These are phyloP conservation scores for Malurus leucopterus DNA, from an alignment of 2,797 vertebrate genomes.

Conservation along the genomic window DNA sequence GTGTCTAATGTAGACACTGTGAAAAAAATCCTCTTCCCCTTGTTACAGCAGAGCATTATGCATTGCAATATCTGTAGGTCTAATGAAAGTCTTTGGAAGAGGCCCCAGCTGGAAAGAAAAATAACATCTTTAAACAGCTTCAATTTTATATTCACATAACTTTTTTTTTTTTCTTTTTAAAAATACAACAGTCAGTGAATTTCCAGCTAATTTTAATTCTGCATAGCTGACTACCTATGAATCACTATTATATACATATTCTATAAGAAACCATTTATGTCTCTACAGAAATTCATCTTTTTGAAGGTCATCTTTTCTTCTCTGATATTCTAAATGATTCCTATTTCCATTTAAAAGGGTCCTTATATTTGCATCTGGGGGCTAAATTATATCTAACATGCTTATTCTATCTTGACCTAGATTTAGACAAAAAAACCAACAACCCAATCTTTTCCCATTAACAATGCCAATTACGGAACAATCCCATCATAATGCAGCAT, in stretches of 20 bases:
- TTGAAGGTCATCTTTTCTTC: neutral
- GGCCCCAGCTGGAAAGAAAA: neutral
- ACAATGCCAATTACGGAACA: constrained; percentile 8
- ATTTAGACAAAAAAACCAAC: neutral
- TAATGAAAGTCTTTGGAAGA: constrained; percentile 2
- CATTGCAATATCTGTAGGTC: neutral
- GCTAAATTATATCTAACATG: constrained; percentile 32
- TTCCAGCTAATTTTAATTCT: constrained; percentile 21
- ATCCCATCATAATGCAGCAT: neutral
- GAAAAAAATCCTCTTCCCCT: neutral
- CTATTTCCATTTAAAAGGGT: constrained; percentile 22
- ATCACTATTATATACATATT: constrained; percentile 15
- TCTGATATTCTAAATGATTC: neutral
- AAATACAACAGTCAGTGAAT: neutral
- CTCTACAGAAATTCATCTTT: neutral
- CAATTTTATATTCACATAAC: neutral
- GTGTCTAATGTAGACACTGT: neutral
- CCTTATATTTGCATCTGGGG: neutral
- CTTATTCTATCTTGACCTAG: constrained; percentile 36
- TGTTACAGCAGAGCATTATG: neutral
- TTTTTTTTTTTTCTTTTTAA: neutral
- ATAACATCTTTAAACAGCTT: neutral
- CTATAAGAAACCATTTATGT: constrained; percentile 1
- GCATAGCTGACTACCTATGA: neutral
- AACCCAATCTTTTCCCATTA: constrained; percentile 9